Evolutionary conservation across 2,113 vertebrate species (phyloP), one percentile per base, ranked within the genome.

Genomic region (Dryoscopus gambensis): DNA sequence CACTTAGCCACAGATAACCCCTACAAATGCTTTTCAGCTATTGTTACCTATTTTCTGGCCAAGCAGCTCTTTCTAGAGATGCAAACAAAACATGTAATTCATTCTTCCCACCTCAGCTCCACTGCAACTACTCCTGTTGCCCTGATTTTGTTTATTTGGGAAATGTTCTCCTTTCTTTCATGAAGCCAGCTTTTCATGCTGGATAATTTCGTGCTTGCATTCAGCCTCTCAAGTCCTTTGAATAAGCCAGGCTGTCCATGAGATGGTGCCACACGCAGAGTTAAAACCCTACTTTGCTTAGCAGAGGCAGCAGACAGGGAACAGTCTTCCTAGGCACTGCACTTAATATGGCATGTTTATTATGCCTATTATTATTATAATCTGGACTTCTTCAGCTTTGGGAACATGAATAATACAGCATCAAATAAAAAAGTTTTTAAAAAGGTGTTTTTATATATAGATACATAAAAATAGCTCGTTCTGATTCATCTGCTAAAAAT

Each of bases 401-500:
- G 64, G 30, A 88, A 47, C 35, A 84, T 90, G 81, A 96, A 93
- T 93, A 92, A 90, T 49, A 75, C 39, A 92, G 35, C 75, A 95
- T 70, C 10, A 59, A 74, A 53, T 77, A 91, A 49, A 11, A 1
- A 2, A 1, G 24, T 27, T 71, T 87, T 87, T 78, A 15, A 39
- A 70, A 89, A 96, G 79, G 75, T 93, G 47, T 35, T 81, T 95
- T 83, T 95, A 87, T 90, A 81, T 35, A 86, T 60, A 93, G 73
- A 42, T 63, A 59, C 60, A 90, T 87, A 95, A 96, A 96, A 71
- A 93, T 92, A 94, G 74, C 68, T 86, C 4, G 0, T 50, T 87
- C 80, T 87, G 92, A 95, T 95, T 94, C 95, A 95, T 94, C 78
- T 87, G 64, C 75, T 89, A 64, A 95, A 95, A 93, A 37, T 71